A percentile compares a stretch with the other conserved stretches of the same genome.
These are phyloP conservation scores for Anniella stebbinsi DNA, from an alignment of 2,797 vertebrate species.

Conservation along the genomic window DNA sequence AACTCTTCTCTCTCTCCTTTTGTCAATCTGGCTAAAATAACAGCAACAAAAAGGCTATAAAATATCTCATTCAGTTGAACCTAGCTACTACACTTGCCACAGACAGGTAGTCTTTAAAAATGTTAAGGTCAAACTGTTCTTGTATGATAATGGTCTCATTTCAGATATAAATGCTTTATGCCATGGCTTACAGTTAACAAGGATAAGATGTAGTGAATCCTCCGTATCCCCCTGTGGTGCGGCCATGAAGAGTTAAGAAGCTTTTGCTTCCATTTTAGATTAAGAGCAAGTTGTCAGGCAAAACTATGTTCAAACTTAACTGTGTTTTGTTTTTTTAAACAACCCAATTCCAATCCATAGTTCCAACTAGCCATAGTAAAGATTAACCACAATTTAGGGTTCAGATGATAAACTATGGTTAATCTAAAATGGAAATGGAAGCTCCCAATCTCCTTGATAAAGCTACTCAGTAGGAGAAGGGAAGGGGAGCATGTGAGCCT, in stretches of 20 bases:
- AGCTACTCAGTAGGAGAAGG: background rate
- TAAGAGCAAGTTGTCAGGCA: background rate
- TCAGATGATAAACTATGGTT: background rate
- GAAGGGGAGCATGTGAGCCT: background rate
- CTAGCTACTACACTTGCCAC: background rate
- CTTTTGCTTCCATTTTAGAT: background rate
- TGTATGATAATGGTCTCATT: background rate
- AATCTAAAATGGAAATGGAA: background rate
- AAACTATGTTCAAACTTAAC: background rate
- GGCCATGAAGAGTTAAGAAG: background rate
- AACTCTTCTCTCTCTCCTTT: conserved; percentile 3
- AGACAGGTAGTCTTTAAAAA: background rate
- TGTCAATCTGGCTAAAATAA: background rate
- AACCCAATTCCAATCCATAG: background rate
- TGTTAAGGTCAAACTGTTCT: background rate
- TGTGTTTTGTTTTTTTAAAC: background rate
- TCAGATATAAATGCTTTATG: background rate
- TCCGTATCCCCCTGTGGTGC: background rate
- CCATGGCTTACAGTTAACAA: background rate
- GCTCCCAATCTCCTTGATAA: background rate
- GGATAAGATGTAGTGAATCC: background rate
- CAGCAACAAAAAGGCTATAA: conserved; percentile 1
- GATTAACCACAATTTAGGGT: background rate
- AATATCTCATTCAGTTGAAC: background rate
- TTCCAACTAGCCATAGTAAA: background rate